Evolutionary conservation across 1,140 invertebrate species (phyloP), one percentile per base, ranked within the genome.

Genomic region (Bombus cullumanus): DNA sequence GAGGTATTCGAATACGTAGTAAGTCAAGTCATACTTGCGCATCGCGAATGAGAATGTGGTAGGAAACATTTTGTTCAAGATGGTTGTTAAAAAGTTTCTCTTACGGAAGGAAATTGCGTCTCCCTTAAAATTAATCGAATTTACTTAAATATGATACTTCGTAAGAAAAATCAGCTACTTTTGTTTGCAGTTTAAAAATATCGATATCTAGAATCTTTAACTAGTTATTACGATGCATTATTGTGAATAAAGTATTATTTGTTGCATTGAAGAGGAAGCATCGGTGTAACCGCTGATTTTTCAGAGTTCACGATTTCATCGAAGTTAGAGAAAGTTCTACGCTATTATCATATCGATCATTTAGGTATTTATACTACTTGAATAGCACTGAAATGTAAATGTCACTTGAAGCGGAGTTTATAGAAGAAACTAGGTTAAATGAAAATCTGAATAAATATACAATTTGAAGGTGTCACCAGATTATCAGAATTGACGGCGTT

Each of bases 1-100:
- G 34, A 83, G 34, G 34, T 73, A 85, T 77, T 78, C 66, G 68
- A 80, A 73, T 37, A 85, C 77, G 76, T 53, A 37, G 76, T 53
- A 37, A 85, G 83, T 73, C 53, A n/a, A 80, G 74, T 68, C 13
- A 28, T 66, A n/a, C 31, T 39, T 4, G 71, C 18, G 59, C n/a
- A 2, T 3, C 4, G 10, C 28, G n/a, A 31, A 74, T 13, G 22
- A 53, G 34, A 10, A 22, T 31, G 62, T 15, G 62, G 62, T n/a
- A 64, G 62, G 62, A 9, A 68, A 18, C 8, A 22, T 34, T 68
- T 8, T 34, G 15, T 68, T 34, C 13, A 18, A 3, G 8, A 34
- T 34, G 28, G 12, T 62, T n/a, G 59, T n/a, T n/a, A n/a, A 62
- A 62, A 62, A 62, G 28, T 62, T 12, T 53, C 59, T 13, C 22